Evolutionary conservation across 2,113 vertebrate species (phyloP).

Genomic region (Pomatorhinus ruficollis): DNA sequence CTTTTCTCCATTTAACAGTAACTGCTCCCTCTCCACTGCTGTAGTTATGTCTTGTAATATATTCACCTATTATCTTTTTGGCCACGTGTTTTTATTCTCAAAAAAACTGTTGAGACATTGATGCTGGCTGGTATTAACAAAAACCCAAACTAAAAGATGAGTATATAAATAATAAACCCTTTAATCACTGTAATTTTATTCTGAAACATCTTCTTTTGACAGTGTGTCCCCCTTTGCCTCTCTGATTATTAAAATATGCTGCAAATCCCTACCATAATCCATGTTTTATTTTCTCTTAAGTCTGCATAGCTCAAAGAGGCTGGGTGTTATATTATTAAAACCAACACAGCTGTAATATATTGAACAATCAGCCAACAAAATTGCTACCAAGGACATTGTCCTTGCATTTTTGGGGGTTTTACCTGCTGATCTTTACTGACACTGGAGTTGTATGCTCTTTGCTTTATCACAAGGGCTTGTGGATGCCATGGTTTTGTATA

Average conservation of each 20-base stretch:
- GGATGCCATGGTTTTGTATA: not conserved
- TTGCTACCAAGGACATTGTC: not conserved
- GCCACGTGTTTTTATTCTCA: not conserved
- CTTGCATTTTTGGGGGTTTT: not conserved
- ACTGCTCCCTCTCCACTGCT: not conserved
- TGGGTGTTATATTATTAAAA: not conserved
- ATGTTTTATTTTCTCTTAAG: not conserved
- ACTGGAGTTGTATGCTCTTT: not conserved
- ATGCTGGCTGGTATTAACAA: not conserved
- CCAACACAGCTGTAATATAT: not conserved
- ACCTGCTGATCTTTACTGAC: not conserved
- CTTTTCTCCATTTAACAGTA: not conserved
- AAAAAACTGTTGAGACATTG: not conserved
- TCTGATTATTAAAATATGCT: not conserved
- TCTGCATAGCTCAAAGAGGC: not conserved
- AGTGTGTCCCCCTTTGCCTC: not conserved
- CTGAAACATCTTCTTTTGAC: not conserved
- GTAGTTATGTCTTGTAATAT: not conserved
- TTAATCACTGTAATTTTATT: not conserved
- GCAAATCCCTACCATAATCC: not conserved
- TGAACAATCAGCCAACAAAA: not conserved
- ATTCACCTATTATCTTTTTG: not conserved
- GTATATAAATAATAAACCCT: not conserved
- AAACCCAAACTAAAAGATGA: not conserved
- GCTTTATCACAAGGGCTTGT: not conserved